phyloP scores from a whole-genome alignment of 2,113 vertebrate genomes.

The Calyptomena viridis region DNA sequence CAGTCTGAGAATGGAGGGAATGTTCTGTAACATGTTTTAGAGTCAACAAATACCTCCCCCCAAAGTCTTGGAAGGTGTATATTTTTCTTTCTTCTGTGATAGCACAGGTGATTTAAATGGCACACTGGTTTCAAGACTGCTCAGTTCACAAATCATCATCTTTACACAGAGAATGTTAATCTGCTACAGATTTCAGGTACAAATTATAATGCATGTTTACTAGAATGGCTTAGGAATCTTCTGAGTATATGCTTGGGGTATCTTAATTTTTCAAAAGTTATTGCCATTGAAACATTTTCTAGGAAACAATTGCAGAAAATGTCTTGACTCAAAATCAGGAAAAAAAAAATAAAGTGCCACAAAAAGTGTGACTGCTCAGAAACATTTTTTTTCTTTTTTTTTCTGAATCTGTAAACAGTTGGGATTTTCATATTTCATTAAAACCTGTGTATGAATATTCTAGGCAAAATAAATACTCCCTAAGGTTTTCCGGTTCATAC shows the following conservation, averaged over 20 bases:
- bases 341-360: not conserved
- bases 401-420: not conserved
- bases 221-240: not conserved
- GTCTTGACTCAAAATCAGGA: not conserved
- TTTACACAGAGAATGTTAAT: not conserved
- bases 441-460: not conserved
- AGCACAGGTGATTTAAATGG: slow-evolving; percentile 49
- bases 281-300: not conserved
- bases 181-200: not conserved
- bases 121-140: not conserved
- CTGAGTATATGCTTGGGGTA: rapidly evolving
- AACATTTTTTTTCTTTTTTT: not conserved
- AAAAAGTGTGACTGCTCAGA: not conserved
- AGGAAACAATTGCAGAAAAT: not conserved
- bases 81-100: not conserved
- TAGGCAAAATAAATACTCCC: not conserved
- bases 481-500: not conserved
- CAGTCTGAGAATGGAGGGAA: slow-evolving; percentile 75
- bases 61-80: not conserved
- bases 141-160: not conserved
- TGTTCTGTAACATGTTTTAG: slow-evolving; percentile 65
- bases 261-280: not conserved
- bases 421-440: not conserved
- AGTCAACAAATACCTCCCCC: slow-evolving; percentile 15
- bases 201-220: not conserved